Evolutionary conservation across 2,797 vertebrate species (phyloP).

Genomic region (Tapera naevia): DNA sequence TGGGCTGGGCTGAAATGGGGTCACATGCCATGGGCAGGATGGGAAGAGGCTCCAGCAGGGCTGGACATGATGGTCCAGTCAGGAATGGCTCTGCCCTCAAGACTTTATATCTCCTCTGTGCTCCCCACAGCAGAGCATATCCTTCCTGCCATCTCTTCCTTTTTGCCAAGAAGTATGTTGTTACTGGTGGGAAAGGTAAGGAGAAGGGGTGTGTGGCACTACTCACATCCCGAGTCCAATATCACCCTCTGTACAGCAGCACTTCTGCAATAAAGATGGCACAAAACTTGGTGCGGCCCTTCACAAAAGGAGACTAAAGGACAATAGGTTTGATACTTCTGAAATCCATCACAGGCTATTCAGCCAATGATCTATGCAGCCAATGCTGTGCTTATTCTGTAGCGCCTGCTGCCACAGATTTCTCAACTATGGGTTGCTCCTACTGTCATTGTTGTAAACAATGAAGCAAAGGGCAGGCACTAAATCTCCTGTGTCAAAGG

Average conservation of each 20-base stretch:
- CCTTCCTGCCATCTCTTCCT: background rate
- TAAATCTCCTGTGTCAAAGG: background rate
- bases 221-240: background rate
- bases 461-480: background rate
- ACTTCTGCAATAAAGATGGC: background rate
- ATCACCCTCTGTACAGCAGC: background rate
- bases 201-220: background rate
- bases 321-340: background rate
- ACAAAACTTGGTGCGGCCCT: background rate
- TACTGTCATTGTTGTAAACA: background rate
- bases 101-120: background rate
- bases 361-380: background rate
- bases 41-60: background rate
- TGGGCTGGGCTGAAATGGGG: background rate
- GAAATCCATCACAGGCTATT: background rate
- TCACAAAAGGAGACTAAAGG: background rate
- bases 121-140: background rate
- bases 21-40: fast-evolving
- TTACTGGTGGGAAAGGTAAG: background rate
- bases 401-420: background rate
- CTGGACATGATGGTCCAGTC: background rate
- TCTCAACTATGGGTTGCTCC: background rate
- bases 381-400: background rate
- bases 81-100: background rate
- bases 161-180: background rate